phyloP scores from a whole-genome alignment of 37 sponge, comb jelly and placozoan species.

The Cladorhizidae sp. region DNA sequence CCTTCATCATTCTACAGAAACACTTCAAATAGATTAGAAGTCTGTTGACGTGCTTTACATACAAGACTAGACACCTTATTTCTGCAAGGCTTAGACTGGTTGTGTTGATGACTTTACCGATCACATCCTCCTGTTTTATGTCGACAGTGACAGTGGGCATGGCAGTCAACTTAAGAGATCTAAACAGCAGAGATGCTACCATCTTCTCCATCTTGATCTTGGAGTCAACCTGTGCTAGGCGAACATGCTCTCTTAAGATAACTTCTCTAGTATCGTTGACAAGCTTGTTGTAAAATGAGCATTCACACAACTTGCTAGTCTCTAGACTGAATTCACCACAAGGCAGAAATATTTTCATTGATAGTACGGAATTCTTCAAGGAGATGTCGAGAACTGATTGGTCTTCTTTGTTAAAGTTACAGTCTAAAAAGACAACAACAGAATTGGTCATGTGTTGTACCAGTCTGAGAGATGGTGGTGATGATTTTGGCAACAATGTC shows the following conservation, averaged over 20 bases:
- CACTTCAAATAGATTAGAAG: neutral
- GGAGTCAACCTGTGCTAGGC: neutral
- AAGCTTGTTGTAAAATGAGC: neutral
- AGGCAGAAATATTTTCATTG: neutral
- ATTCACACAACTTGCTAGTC: neutral
- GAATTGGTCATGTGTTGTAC: neutral
- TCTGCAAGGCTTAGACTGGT: neutral
- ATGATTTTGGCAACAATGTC: neutral
- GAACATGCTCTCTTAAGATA: neutral
- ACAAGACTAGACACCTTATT: neutral
- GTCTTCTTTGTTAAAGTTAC: neutral
- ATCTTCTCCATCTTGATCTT: neutral
- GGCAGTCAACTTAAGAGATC: neutral
- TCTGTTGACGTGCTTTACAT: slow-evolving; percentile 1
- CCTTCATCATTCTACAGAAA: slow-evolving; percentile 28
- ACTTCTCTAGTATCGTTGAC: neutral
- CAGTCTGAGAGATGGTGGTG: neutral
- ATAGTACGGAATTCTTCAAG: neutral
- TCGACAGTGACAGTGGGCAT: neutral
- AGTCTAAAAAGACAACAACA: neutral
- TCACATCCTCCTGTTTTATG: neutral
- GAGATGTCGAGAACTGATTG: neutral
- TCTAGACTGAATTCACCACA: neutral
- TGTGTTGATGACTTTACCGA: neutral
- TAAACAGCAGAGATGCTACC: neutral